Percentiles rank a stretch among this genome's conserved stretches.
phyloP scores from a whole-genome alignment of 1,140 invertebrate genomes.

The Monochamus saltuarius region DNA sequence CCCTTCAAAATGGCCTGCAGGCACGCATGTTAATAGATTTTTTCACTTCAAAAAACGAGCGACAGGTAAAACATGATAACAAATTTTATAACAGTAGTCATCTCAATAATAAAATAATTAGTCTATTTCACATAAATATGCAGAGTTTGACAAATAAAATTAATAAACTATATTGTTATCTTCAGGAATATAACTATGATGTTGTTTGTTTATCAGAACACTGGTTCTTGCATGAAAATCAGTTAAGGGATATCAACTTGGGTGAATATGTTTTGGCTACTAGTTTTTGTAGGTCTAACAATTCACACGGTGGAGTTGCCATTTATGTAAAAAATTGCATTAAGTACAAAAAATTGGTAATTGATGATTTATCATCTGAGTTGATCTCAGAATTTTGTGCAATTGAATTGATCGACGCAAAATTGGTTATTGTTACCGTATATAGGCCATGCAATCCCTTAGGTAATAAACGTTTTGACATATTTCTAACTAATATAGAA shows the following conservation, averaged over 20 bases:
- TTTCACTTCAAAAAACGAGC: too few relatives aligned
- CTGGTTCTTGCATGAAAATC: background rate
- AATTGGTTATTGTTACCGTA: slow-evolving; percentile 1
- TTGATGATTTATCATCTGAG: background rate
- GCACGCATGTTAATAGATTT: too few relatives aligned
- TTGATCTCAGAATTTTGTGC: slow-evolving; percentile 1
- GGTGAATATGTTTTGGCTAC: background rate
- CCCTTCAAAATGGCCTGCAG: too few relatives aligned
- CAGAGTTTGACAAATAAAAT: background rate
- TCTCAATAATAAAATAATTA: too few relatives aligned
- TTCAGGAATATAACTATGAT: background rate
- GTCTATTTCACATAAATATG: too few relatives aligned
- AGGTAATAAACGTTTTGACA: background rate
- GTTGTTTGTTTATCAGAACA: slow-evolving; percentile 7
- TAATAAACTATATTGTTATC: background rate
- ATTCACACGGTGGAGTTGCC: background rate
- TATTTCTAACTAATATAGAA: slow-evolving; percentile 3
- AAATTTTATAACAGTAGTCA: too few relatives aligned
- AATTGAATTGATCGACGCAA: background rate
- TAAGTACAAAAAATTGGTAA: background rate
- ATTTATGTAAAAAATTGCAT: slow-evolving; percentile 1
- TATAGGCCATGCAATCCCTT: background rate
- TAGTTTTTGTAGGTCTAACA: slow-evolving; percentile 1
- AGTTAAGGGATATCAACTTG: background rate
- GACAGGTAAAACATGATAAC: too few relatives aligned